phyloP scores from a whole-genome alignment of 2,797 vertebrate genomes.

The Podargus strigoides region DNA sequence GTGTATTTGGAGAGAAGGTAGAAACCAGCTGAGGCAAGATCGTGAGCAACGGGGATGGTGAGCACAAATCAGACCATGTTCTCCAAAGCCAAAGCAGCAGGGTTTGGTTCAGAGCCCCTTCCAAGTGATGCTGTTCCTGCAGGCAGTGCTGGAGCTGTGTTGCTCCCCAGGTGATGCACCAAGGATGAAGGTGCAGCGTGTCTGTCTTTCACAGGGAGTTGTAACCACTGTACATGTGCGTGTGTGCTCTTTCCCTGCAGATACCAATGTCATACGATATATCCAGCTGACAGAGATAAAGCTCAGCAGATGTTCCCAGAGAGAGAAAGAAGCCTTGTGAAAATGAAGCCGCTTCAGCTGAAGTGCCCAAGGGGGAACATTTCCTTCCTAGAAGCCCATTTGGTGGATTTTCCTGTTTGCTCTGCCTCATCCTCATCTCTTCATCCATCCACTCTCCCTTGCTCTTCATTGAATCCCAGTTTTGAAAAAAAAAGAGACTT shows the following conservation, averaged over 20 bases:
- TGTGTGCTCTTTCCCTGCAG: slow-evolving; percentile 74
- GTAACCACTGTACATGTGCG: neutral
- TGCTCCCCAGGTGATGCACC: neutral
- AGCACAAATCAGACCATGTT: neutral
- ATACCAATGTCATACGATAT: slow-evolving; percentile 97
- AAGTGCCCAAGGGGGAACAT: slow-evolving; percentile 23
- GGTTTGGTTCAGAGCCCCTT: neutral
- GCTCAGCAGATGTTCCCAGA: slow-evolving; percentile 91
- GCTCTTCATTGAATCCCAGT: slow-evolving; percentile 38
- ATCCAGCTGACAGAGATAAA: slow-evolving; percentile 99
- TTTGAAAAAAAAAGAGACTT: slow-evolving; percentile 39
- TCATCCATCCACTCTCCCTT: slow-evolving; percentile 29
- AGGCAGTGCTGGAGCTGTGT: accelerated
- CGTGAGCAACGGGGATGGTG: neutral
- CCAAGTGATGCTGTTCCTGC: neutral
- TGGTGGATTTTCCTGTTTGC: slow-evolving; percentile 59
- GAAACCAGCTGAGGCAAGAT: neutral
- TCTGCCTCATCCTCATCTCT: slow-evolving; percentile 29
- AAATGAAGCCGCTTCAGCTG: slow-evolving; percentile 42
- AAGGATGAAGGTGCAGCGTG: neutral
- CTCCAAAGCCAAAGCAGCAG: neutral
- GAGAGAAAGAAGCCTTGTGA: slow-evolving; percentile 91
- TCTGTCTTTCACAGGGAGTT: neutral
- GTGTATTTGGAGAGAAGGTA: neutral
- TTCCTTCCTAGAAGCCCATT: slow-evolving; percentile 33